Evolutionary conservation across 2,888 invertebrate genomes (phyloP).

Genomic region (Habroteleia sp.): DNA sequence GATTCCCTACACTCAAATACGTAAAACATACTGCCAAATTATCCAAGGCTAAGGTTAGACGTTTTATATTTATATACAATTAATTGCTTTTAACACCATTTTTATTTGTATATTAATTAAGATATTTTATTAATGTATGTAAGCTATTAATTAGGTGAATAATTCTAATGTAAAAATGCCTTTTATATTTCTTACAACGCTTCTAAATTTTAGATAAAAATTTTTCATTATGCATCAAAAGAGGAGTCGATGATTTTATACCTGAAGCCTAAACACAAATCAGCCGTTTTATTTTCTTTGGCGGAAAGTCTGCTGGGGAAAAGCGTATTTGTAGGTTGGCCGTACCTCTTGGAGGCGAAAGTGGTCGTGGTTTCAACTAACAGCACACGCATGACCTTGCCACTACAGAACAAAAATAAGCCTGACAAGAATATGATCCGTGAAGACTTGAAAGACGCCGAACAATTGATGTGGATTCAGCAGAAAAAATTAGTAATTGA

Average conservation of each 20-base stretch:
- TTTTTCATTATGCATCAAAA: conserved; percentile 92
- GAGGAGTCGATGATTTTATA: conserved; percentile 91
- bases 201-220: conserved; percentile 86
- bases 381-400: no score
- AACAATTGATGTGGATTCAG: conserved; percentile 66
- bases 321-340: conserved; percentile 93
- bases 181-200: no score
- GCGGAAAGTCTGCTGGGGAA: conserved; percentile 87
- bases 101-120: conserved; percentile 6
- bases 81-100: conserved; percentile 10
- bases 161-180: no score
- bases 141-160: background rate
- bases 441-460: conserved; percentile 66
- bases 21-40: conserved; percentile 87
- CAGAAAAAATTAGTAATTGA: no score
- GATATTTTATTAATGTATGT: background rate
- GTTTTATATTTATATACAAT: no score
- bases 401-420: no score
- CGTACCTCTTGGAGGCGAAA: conserved; percentile 93
- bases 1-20: conserved; percentile 96
- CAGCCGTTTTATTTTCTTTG: conserved; percentile 82
- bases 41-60: conserved; percentile 78
- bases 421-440: no score
- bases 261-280: conserved; percentile 81
- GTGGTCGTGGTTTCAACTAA: conserved; percentile 86